Conservation (phyloP, 1,140 invertebrate species). For the Andrena cerasifolii region DNA sequence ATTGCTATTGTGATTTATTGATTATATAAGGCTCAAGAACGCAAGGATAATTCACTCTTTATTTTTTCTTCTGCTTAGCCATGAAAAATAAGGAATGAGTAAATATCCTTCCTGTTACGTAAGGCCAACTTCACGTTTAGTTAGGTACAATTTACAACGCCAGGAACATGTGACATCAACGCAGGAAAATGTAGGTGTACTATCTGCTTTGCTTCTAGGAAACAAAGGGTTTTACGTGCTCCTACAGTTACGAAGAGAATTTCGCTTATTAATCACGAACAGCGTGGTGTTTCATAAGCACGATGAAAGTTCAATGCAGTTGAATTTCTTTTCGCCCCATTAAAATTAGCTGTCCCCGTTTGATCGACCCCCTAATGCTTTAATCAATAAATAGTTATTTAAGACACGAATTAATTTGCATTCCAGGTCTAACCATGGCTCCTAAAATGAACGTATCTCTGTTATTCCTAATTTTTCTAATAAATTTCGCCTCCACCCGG, state of each 20-base stretch:
- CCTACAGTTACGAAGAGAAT: neutral
- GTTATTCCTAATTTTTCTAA: slow-evolving; percentile 49
- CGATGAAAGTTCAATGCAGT: too few species aligned
- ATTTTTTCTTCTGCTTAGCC: neutral
- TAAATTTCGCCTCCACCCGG: slow-evolving; percentile 55
- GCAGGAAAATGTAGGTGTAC: slow-evolving; percentile 58
- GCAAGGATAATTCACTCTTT: slow-evolving; percentile 2
- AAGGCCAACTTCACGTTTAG: slow-evolving; percentile 30
- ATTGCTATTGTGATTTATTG: slow-evolving; percentile 5
- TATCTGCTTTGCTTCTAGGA: slow-evolving; percentile 10
- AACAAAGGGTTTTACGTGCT: slow-evolving; percentile 9
- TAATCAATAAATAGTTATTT: too few species aligned
- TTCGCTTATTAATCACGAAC: too few species aligned
- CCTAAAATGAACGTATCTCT: slow-evolving; percentile 11
- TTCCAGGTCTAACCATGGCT: neutral
- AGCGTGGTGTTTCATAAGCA: too few species aligned
- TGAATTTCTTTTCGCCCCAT: too few species aligned
- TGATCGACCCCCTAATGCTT: too few species aligned
- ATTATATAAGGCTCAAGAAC: neutral
- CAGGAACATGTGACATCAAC: slow-evolving; percentile 53
- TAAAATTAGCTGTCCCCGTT: too few species aligned
- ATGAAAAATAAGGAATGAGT: neutral
- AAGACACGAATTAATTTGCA: too few species aligned
- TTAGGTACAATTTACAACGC: slow-evolving; percentile 41
- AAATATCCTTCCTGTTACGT: slow-evolving; percentile 41